phyloP scores from a whole-genome alignment of 1,140 invertebrate genomes.

The Thaumatotibia leucotreta region DNA sequence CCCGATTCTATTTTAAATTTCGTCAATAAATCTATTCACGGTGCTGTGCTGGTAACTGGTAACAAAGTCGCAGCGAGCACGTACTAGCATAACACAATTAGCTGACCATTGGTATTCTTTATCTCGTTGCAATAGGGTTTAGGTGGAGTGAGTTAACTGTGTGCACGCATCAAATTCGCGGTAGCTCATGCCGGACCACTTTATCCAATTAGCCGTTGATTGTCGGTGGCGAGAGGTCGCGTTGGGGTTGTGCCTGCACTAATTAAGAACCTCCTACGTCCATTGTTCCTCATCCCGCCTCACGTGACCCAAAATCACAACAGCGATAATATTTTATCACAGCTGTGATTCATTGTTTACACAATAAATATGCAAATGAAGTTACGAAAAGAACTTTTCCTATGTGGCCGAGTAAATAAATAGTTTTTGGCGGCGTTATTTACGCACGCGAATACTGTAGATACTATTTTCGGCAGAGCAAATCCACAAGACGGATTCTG shows the following conservation, averaged over 20 bases:
- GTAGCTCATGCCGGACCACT: constrained; percentile 53
- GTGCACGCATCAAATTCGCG: constrained; percentile 43
- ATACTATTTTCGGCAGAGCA: constrained; percentile 64
- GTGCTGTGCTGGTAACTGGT: background rate
- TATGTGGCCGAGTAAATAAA: constrained; percentile 49
- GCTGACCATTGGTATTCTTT: background rate
- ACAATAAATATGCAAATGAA: constrained; percentile 34
- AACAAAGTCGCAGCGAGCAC: background rate
- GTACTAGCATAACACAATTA: background rate
- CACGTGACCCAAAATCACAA: background rate
- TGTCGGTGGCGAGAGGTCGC: constrained; percentile 62
- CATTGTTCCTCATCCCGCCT: constrained; percentile 23
- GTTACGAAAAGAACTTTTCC: constrained; percentile 37
- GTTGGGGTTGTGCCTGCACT: constrained; percentile 59
- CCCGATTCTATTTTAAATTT: constrained; percentile 10
- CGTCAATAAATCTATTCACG: constrained; percentile 13
- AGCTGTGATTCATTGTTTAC: background rate
- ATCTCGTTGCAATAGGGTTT: background rate
- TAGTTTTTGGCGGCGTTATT: constrained; percentile 47
- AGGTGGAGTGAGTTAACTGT: background rate
- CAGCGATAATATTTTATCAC: background rate
- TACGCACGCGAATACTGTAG: constrained; percentile 58
- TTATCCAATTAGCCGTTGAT: constrained; percentile 68
- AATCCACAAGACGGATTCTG: constrained; percentile 65
- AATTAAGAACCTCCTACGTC: constrained; percentile 63